phyloP scores from a whole-genome alignment of 2,797 vertebrate species.

The Saxicola maurus region DNA sequence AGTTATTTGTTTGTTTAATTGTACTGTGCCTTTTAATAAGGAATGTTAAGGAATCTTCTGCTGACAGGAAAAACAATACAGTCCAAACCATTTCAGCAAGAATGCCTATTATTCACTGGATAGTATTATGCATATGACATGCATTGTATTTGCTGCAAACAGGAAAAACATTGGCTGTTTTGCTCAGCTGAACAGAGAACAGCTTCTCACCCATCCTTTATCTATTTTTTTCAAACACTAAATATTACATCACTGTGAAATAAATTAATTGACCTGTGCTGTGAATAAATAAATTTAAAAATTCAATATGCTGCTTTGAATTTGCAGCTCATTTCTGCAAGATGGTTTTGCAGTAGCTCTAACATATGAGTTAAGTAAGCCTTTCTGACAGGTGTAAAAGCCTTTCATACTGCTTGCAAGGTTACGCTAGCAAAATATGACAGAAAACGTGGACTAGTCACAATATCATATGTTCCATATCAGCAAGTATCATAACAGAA shows the following conservation, averaged over 20 bases:
- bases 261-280: constrained; percentile 69
- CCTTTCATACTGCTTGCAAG: constrained; percentile 53
- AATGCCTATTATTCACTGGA: constrained; percentile 3
- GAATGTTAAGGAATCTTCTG: constrained; percentile 18
- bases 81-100: constrained; percentile 14
- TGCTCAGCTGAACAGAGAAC: constrained; percentile 46
- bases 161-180: constrained; percentile 44
- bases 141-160: constrained; percentile 15
- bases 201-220: constrained; percentile 35
- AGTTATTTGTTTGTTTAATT: constrained; percentile 57
- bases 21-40: constrained; percentile 29
- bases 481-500: constrained; percentile 52
- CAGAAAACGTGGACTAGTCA: constrained; percentile 53
- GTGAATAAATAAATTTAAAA: constrained; percentile 68
- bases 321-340: constrained; percentile 62
- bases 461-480: constrained; percentile 61
- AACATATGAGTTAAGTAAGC: constrained; percentile 64
- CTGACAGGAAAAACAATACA: constrained; percentile 13
- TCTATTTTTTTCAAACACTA: constrained; percentile 61
- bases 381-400: constrained; percentile 68
- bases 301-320: constrained; percentile 59
- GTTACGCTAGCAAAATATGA: constrained; percentile 56
- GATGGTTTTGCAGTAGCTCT: not conserved
- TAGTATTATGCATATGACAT: constrained; percentile 4
- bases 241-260: constrained; percentile 65